phyloP scores from a whole-genome alignment of 1,140 invertebrate genomes.

The Prorops nasuta region DNA sequence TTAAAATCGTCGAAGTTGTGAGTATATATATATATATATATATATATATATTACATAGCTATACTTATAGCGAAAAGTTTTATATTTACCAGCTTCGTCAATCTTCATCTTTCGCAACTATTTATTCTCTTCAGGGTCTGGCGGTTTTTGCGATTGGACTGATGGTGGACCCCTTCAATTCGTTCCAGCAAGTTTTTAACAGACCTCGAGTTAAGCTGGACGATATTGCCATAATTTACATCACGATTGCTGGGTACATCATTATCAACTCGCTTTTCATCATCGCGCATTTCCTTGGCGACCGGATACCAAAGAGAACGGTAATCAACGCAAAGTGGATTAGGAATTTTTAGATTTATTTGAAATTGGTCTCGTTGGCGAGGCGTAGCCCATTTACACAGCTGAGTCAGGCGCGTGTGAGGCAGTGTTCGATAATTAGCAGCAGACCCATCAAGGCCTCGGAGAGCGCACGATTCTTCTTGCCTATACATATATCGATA shows the following conservation, averaged over 20 bases:
- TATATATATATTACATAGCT: no score
- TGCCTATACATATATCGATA: no score
- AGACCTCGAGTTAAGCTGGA: conserved; percentile 53
- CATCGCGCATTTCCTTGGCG: conserved; percentile 60
- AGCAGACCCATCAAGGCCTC: conserved; percentile 37
- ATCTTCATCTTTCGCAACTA: no score
- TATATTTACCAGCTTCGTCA: no score
- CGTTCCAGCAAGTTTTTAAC: conserved; percentile 40
- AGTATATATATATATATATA: no score
- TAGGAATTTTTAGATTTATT: not conserved
- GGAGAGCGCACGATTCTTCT: conserved; percentile 1
- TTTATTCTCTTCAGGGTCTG: conserved; percentile 41
- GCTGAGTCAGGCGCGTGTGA: conserved; percentile 35
- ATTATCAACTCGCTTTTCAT: conserved; percentile 66
- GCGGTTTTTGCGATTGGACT: conserved; percentile 57
- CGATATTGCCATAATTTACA: conserved; percentile 60
- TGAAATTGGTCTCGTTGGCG: not conserved
- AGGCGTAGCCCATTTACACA: conserved; percentile 31
- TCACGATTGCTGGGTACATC: conserved; percentile 60
- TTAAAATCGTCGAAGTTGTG: conserved; percentile 55
- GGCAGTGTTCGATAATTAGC: conserved; percentile 30
- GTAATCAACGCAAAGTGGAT: conserved; percentile 41
- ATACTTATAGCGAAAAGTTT: no score
- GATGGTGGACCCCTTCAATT: conserved; percentile 59
- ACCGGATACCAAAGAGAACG: conserved; percentile 66